Base-by-base conservation (phyloP, 2,113 vertebrate species). In the Stigmatopora nigra region DNA sequence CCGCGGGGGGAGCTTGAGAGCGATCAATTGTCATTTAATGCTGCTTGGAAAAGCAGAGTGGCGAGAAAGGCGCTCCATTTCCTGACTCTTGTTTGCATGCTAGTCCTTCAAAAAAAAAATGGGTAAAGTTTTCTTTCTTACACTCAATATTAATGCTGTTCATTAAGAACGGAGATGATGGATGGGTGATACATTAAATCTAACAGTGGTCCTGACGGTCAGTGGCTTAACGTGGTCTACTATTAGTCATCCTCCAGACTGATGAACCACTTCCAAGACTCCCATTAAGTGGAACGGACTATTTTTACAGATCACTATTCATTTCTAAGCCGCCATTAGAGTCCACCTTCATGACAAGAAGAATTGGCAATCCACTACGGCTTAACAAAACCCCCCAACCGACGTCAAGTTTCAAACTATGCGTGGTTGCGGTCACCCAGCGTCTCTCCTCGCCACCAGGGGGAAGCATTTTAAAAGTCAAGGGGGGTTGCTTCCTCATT, bases 391-490 rank as follows among this genome's bases (percentile, higher is more conserved):
- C 6, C 38, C 38, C 9, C 9, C 5, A 41, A 7, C 38, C 38
- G 9, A 7, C 38, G 38, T 41, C 38, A 41, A 41, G 38, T 41
- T 41, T 41, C 9, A 41, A 41, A 41, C n/a, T n/a, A n/a, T 11
- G 10, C 48, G 20, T n/a, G 7, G 4, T 19, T 48, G 46, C 46
- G 11, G 31, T 61, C 13, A 16, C 13, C 31, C 2, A 17, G 14
- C 22, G 16, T 61, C 7, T 45, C 17, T 15, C 10, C 53, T 53
- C 36, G 70, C 88, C 89, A 88, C 83, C 79, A 89, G 89, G 86
- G 87, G 86, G 88, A 72, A 85, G 45, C 85, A 79, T 88, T 82
- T 84, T 74, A 84, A 89, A 86, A 84, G 84, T 66, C 77, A 85
- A 82, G 61, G 15, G 15, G 15, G 53, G 45, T 41, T 55, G 60